A percentile compares a stretch with the other conserved stretches of the same genome.
phyloP scores from a whole-genome alignment of 2,113 vertebrate genomes.

The Danio rerio region GRCz12tu NC_133185.1:37600501-37601000 shows the following conservation, averaged over 20 bases:
- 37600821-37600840: background rate
- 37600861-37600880: conserved; percentile 6
- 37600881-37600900: conserved; percentile 60
- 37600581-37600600: too few relatives aligned
- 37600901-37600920: conserved; percentile 57
- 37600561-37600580: too few relatives aligned
- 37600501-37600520: too few relatives aligned
- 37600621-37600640: too few relatives aligned
- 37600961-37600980: conserved; percentile 75
- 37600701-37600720: too few relatives aligned
- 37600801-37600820: background rate
- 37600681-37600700: too few relatives aligned
- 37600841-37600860: conserved; percentile 66
- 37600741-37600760: background rate
- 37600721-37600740: too few relatives aligned
- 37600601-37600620: too few relatives aligned
- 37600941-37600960: conserved; percentile 51
- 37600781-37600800: background rate
- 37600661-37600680: too few relatives aligned
- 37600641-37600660: too few relatives aligned
- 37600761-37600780: background rate
- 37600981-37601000: conserved; percentile 74
- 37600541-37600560: too few relatives aligned
- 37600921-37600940: conserved; percentile 50
- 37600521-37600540: too few relatives aligned